Evolutionary conservation across 2,888 invertebrate genomes (phyloP), one percentile per base, ranked within the genome.

Genomic region (Andrena trimmerana): DNA sequence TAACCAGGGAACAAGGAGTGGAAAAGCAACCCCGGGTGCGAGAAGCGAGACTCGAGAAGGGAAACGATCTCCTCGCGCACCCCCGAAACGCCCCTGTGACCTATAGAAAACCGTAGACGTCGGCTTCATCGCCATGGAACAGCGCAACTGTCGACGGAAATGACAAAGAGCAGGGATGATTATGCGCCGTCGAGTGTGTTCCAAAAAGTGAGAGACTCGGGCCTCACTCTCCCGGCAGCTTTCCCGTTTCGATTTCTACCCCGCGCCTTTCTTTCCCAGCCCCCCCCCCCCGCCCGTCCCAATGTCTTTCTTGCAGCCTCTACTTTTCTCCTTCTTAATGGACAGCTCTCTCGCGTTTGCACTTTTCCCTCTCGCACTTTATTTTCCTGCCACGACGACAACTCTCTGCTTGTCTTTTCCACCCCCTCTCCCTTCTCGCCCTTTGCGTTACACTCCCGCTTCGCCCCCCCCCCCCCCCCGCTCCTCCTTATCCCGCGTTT

Each of bases 61-160:
- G 83, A 88, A 86, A 85, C 78, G 80, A 77, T 66, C 81, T 79
- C 84, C 75, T 85, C 85, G 72, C 75, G 78, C 83, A 81, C 84
- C 79, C 75, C 81, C 78, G 85, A 82, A 88, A 90, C 90, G 90
- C 89, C 89, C 89, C 87, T 90, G 81, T 89, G 84, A 86, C 78
- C 89, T 85, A 90, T 90, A 90, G 87, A 89, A 87, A 83, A 86
- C 57, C 78, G 69, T 80, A 72, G 74, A 82, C 83, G 74, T 81
- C 84, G 72, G 82, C 73, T 70, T 77, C 77, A 86, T 78, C 86
- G 85, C 85, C 89, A 88, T 87, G 78, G 86, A 89, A 81, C 84
- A 77, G 88, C 86, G 89, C 92, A 92, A 92, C 92, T 89, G 92
- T 91, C 91, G 90, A 86, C 88, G 84, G 88, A 90, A 91, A 67